phyloP scores from a whole-genome alignment of 2,113 vertebrate species.

The Gallinago media region DNA sequence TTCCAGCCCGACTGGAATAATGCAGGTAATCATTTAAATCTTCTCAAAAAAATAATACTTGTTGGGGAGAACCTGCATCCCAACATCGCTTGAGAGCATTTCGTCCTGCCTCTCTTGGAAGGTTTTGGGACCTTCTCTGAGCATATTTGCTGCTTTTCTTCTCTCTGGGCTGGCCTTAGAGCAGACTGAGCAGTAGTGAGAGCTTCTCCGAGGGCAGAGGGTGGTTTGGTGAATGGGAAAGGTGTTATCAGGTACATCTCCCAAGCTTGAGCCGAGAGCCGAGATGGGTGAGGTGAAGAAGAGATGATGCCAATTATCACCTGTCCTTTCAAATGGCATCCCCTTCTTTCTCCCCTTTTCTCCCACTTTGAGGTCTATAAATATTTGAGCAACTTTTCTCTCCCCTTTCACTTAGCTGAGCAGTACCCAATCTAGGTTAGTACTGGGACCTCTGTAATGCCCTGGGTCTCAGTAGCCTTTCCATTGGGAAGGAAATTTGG shows the following conservation, averaged over 20 bases:
- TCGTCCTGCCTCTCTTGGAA: not conserved
- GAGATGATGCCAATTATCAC: not conserved
- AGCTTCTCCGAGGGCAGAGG: not conserved
- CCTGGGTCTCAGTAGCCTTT: not conserved
- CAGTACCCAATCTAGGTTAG: not conserved
- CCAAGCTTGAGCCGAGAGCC: not conserved
- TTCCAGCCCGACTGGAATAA: not conserved
- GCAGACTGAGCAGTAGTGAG: not conserved
- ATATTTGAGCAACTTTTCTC: not conserved
- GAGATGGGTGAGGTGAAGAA: not conserved
- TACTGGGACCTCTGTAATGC: not conserved
- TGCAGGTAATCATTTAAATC: not conserved
- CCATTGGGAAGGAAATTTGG: not conserved
- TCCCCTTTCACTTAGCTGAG: not conserved
- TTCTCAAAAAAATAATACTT: not conserved
- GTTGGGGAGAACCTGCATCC: not conserved
- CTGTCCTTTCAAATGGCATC: not conserved
- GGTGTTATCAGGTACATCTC: not conserved
- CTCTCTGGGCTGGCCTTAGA: not conserved
- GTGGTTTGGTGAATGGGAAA: not conserved
- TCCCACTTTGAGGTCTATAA: not conserved
- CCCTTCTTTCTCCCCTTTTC: not conserved
- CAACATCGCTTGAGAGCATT: not conserved
- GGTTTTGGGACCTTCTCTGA: not conserved
- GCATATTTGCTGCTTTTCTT: not conserved